Conservation (phyloP, 2,888 invertebrate species). For the Aleiodes leptofemur region DNA sequence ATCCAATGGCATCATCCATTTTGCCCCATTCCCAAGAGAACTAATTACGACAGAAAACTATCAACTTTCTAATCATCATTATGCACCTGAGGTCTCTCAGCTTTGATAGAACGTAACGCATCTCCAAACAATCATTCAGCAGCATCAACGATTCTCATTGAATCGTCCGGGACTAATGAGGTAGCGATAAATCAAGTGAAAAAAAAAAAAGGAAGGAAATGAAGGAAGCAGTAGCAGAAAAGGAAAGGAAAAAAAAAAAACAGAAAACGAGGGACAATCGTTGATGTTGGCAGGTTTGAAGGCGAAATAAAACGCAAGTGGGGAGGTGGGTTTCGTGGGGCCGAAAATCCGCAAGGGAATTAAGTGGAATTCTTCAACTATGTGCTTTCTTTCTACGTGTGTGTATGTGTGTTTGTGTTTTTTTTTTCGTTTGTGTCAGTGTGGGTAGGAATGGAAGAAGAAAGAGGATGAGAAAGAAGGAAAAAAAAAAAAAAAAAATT, state of each 20-base stretch:
- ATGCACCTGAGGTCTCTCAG: no score
- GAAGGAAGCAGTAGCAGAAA: slow-evolving; percentile 29
- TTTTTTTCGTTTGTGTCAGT: neutral
- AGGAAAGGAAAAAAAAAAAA: neutral
- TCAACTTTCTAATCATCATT: no score
- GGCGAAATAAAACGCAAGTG: slow-evolving; percentile 33
- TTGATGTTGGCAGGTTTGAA: slow-evolving; percentile 33
- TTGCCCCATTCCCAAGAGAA: no score
- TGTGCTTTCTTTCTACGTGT: slow-evolving; percentile 34
- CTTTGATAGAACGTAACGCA: no score
- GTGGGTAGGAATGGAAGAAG: slow-evolving; percentile 27
- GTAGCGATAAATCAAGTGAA: slow-evolving; percentile 66
- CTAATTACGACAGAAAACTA: no score
- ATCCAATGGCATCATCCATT: no score
- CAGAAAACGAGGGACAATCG: slow-evolving; percentile 30
- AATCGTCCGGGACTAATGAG: slow-evolving; percentile 66
- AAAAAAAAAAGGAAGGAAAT: slow-evolving; percentile 45
- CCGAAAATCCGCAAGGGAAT: slow-evolving; percentile 53
- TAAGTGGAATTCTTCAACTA: slow-evolving; percentile 46
- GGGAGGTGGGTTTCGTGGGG: slow-evolving; percentile 39
- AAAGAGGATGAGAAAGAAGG: slow-evolving; percentile 39
- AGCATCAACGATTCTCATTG: slow-evolving; percentile 61
- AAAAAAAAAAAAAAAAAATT: slow-evolving; percentile 40
- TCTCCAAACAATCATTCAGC: slow-evolving; percentile 19
- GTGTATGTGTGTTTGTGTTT: no score